These are phyloP conservation scores for Eupeodes latifasciatus DNA, from an alignment of 2,888 invertebrate species.

Conservation along the genomic window DNA sequence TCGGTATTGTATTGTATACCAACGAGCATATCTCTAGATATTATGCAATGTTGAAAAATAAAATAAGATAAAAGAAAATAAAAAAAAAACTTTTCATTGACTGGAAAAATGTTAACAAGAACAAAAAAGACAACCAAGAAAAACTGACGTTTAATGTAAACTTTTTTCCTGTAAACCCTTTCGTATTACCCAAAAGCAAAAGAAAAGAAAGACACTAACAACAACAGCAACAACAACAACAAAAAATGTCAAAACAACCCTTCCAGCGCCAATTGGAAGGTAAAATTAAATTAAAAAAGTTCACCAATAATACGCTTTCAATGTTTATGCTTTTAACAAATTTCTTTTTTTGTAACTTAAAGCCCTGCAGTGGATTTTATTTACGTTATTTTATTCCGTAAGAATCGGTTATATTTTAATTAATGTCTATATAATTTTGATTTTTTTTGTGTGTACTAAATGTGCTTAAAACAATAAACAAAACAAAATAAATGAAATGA, in stretches of 20 bases:
- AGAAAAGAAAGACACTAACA: background rate
- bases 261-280: conserved; percentile 38
- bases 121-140: background rate
- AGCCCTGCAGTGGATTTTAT: conserved; percentile 65
- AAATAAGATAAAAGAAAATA: background rate
- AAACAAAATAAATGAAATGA: background rate
- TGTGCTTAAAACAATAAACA: conserved; percentile 16
- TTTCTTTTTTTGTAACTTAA: conserved; percentile 47
- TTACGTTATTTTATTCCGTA: conserved; percentile 66
- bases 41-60: conserved; percentile 53
- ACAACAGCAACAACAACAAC: background rate
- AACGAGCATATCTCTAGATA: background rate
- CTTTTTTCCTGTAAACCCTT: conserved; percentile 14
- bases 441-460: conserved; percentile 33
- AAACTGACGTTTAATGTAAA: conserved; percentile 20
- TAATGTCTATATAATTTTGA: conserved; percentile 45
- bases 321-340: conserved; percentile 46
- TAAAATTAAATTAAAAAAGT: conserved; percentile 76
- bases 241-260: conserved; percentile 36
- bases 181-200: background rate
- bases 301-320: conserved; percentile 45
- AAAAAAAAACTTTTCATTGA: conserved; percentile 44
- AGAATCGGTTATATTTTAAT: conserved; percentile 61
- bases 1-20: background rate
- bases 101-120: conserved; percentile 32